Conservation (phyloP, 2,797 vertebrate species). For the Xenentodon cancila region DNA sequence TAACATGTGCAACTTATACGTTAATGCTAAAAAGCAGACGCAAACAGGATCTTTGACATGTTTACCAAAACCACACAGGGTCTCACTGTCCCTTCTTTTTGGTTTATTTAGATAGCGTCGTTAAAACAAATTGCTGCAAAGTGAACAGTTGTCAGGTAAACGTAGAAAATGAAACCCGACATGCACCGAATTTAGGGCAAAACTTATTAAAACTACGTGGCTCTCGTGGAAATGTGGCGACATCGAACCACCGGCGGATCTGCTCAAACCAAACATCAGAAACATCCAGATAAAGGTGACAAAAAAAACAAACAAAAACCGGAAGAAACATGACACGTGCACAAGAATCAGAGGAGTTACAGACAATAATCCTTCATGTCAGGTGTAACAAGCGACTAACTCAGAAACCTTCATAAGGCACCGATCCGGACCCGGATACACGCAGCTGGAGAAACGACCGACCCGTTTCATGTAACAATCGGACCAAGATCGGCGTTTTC, state of each 20-base stretch:
- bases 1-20: conserved; percentile 54
- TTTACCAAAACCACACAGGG: not conserved
- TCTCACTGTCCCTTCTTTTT: too few relatives aligned
- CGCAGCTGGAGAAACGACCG: not conserved
- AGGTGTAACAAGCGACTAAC: conserved; percentile 22
- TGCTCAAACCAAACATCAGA: conserved; percentile 14
- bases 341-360: conserved; percentile 23
- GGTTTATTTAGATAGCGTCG: too few relatives aligned
- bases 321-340: conserved; percentile 10
- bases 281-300: conserved; percentile 32
- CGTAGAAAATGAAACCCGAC: not conserved
- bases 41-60: conserved; percentile 2
- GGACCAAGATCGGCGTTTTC: too few relatives aligned
- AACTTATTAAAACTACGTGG: not conserved
- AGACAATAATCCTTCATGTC: conserved; percentile 40
- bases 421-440: not conserved
- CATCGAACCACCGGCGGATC: conserved; percentile 32
- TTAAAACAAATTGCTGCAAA: too few relatives aligned
- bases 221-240: conserved; percentile 12
- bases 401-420: conserved; percentile 18
- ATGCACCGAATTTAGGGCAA: not conserved
- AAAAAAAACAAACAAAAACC: conserved; percentile 23
- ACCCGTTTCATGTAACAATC: not conserved
- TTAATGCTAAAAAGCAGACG: conserved; percentile 13
- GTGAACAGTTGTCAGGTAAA: not conserved